A percentile compares a stretch with the other conserved stretches of the same genome.
These are phyloP conservation scores for Heteromyza rotundicornis DNA, from an alignment of 2,888 invertebrate species.

Conservation along the genomic window DNA sequence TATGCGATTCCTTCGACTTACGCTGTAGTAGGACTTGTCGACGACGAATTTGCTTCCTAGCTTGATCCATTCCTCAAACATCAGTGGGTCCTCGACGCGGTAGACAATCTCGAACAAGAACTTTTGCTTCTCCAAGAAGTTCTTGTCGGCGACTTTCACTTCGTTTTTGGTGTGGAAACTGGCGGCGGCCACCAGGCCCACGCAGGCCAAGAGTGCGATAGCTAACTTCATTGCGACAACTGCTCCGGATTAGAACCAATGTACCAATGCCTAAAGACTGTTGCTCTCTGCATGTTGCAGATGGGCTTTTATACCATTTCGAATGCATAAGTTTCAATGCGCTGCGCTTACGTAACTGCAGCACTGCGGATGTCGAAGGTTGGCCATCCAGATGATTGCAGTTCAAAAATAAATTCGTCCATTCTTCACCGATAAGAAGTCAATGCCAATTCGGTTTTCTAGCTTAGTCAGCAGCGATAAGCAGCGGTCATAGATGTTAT, in stretches of 20 bases:
- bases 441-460: too few species aligned
- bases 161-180: constrained; percentile 20
- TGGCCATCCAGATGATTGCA: too few species aligned
- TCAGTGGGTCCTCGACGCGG: constrained; percentile 34
- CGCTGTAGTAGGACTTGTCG: constrained; percentile 17
- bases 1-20: not conserved
- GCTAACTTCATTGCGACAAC: constrained; percentile 38
- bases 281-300: constrained; percentile 1
- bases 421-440: too few species aligned
- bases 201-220: constrained; percentile 35
- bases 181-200: constrained; percentile 34
- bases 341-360: too few species aligned
- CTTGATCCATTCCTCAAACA: constrained; percentile 40
- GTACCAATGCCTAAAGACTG: constrained; percentile 36
- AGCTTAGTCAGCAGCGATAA: too few species aligned
- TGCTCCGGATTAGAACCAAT: constrained; percentile 32
- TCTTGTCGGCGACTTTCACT: constrained; percentile 33
- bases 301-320: too few species aligned
- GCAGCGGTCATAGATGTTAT: too few species aligned
- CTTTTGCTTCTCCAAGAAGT: constrained; percentile 37
- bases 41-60: constrained; percentile 64
- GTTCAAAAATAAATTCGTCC: too few species aligned
- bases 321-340: too few species aligned
- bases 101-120: constrained; percentile 42
- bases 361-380: too few species aligned